These are phyloP conservation scores for Centroberyx gerrardi DNA, from an alignment of 2,797 vertebrate species.

Conservation along the genomic window DNA sequence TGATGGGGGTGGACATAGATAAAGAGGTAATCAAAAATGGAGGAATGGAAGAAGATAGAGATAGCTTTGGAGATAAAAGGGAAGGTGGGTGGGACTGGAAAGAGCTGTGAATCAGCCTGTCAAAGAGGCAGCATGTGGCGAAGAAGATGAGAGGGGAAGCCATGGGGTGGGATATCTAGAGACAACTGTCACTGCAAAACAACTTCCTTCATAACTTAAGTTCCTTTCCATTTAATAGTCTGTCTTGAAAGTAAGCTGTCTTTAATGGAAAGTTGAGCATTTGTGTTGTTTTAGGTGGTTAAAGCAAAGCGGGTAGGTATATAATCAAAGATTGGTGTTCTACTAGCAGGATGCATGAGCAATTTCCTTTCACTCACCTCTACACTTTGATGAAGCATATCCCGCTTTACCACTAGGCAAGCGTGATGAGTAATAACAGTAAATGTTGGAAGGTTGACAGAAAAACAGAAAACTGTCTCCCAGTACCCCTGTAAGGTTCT, in stretches of 20 bases:
- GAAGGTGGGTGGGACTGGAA: conserved; percentile 61
- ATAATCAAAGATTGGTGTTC: no score
- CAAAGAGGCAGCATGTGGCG: conserved; percentile 49
- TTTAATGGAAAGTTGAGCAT: conserved; percentile 12
- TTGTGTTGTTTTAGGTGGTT: conserved; percentile 17
- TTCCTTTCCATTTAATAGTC: conserved; percentile 44
- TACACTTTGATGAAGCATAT: not conserved
- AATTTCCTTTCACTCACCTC: not conserved
- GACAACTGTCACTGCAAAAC: conserved; percentile 51
- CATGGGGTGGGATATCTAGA: conserved; percentile 42
- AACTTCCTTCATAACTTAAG: conserved; percentile 19
- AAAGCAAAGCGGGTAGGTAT: not conserved
- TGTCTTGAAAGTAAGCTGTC: conserved; percentile 30
- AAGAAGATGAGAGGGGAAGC: conserved; percentile 63
- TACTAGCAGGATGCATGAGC: not conserved
- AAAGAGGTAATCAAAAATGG: conserved; percentile 62
- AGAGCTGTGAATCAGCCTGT: conserved; percentile 65
- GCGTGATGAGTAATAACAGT: no score
- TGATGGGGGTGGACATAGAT: conserved; percentile 41
- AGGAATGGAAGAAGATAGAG: conserved; percentile 45
- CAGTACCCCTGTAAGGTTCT: no score
- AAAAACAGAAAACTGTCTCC: no score
- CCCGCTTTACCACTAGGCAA: not conserved
- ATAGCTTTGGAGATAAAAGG: conserved; percentile 63
- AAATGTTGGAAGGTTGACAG: no score